Evolutionary conservation across 2,797 vertebrate species (phyloP).

Genomic region (Semaprochilodus insignis): DNA sequence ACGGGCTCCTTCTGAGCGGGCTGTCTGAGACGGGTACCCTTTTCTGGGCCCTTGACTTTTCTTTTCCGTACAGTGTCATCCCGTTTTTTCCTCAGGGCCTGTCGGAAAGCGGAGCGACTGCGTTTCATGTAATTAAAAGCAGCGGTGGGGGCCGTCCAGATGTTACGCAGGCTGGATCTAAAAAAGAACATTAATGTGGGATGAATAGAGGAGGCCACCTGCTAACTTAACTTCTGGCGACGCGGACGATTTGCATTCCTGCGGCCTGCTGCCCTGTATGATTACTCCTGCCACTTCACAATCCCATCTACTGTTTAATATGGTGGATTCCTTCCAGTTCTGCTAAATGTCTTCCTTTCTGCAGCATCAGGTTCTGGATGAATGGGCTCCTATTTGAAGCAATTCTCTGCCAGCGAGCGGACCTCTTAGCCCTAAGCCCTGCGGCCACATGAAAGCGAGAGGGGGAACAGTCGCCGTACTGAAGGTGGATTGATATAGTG

Average conservation of each 20-base stretch:
- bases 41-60: background rate
- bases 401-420: slow-evolving; percentile 67
- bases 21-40: background rate
- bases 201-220: slow-evolving; percentile 94
- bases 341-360: slow-evolving; percentile 80
- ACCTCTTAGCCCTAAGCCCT: slow-evolving; percentile 73
- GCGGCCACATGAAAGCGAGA: slow-evolving; percentile 79
- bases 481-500: slow-evolving; percentile 66
- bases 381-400: slow-evolving; percentile 76
- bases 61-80: background rate
- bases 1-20: background rate
- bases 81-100: slow-evolving; percentile 28
- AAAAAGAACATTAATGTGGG: slow-evolving; percentile 86
- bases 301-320: slow-evolving; percentile 90
- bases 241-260: slow-evolving; percentile 94
- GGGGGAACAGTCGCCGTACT: slow-evolving; percentile 71
- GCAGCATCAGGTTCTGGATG: slow-evolving; percentile 72
- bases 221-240: slow-evolving; percentile 90
- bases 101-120: slow-evolving; percentile 80
- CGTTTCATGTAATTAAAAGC: slow-evolving; percentile 93
- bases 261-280: slow-evolving; percentile 92
- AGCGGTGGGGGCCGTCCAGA: slow-evolving; percentile 83
- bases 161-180: slow-evolving; percentile 85
- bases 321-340: slow-evolving; percentile 86
- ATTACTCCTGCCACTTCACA: slow-evolving; percentile 90